Conservation (phyloP, 2,888 invertebrate species). For the Pammene fasciana region DNA sequence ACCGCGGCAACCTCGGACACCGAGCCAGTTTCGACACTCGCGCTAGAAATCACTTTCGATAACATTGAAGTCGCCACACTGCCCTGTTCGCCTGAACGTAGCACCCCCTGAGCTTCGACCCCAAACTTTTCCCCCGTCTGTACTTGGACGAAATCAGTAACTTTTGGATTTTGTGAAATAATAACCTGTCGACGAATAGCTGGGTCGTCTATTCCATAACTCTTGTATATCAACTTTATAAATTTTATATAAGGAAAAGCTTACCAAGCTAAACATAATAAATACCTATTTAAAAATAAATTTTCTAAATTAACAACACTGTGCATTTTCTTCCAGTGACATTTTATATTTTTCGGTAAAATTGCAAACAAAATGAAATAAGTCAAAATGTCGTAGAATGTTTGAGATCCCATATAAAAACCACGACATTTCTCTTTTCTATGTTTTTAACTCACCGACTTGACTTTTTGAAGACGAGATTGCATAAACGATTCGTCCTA, state of each 20-base stretch:
- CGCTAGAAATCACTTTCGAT: constrained; percentile 63
- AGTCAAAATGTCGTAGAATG: too few species aligned
- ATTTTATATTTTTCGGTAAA: background rate
- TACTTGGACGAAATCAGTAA: background rate
- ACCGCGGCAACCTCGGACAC: constrained; percentile 52
- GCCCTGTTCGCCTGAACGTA: background rate
- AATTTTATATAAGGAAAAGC: too few species aligned
- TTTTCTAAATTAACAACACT: too few species aligned
- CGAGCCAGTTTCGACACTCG: constrained; percentile 61
- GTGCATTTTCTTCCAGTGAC: too few species aligned
- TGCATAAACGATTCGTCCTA: background rate
- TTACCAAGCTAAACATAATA: too few species aligned
- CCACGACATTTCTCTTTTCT: too few species aligned
- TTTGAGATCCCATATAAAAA: too few species aligned
- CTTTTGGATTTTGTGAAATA: background rate
- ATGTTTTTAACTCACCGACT: background rate
- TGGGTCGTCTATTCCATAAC: too few species aligned
- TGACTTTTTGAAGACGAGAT: background rate
- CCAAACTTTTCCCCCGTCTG: constrained; percentile 1
- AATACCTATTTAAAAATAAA: too few species aligned
- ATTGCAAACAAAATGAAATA: background rate
- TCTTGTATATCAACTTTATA: too few species aligned
- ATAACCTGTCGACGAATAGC: too few species aligned
- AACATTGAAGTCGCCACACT: constrained; percentile 53
- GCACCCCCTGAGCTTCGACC: constrained; percentile 9